phyloP scores from a whole-genome alignment of 2,797 vertebrate genomes.

The Monodelphis domestica region DNA sequence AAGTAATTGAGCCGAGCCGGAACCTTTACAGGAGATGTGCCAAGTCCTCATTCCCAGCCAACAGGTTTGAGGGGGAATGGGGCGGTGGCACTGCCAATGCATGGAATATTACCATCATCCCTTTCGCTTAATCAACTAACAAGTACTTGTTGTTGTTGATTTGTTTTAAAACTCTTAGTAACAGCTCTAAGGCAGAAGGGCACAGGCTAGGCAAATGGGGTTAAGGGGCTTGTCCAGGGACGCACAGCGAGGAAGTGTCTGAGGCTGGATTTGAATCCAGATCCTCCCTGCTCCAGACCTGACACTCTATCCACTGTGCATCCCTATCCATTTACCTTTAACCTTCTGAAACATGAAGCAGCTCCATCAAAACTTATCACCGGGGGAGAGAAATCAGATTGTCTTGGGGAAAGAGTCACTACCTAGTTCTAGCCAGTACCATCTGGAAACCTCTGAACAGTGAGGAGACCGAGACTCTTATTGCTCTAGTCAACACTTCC shows the following conservation, averaged over 20 bases:
- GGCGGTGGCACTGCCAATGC: background rate
- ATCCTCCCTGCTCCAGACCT: too few species aligned
- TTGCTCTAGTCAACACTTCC: background rate
- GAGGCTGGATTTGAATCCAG: too few species aligned
- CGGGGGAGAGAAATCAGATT: background rate
- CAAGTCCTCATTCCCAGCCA: background rate
- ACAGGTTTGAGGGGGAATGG: background rate
- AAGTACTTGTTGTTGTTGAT: too few species aligned
- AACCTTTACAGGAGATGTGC: background rate
- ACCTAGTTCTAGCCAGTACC: background rate
- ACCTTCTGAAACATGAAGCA: background rate
- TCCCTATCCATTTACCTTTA: background rate
- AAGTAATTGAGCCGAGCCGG: background rate
- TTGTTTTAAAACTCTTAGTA: too few species aligned
- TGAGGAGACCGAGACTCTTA: background rate
- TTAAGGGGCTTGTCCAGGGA: too few species aligned
- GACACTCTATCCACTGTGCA: too few species aligned
- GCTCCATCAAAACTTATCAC: too few species aligned
- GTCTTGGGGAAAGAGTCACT: background rate
- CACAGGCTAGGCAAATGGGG: too few species aligned
- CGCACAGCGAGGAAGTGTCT: too few species aligned
- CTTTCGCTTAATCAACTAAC: background rate
- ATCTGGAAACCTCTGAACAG: background rate
- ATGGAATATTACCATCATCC: background rate
- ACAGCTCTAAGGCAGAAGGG: too few species aligned